Evolutionary conservation across 1,140 invertebrate genomes (phyloP), one percentile per base, ranked within the genome.

Genomic region (Drosophila malerkotliana): DNA sequence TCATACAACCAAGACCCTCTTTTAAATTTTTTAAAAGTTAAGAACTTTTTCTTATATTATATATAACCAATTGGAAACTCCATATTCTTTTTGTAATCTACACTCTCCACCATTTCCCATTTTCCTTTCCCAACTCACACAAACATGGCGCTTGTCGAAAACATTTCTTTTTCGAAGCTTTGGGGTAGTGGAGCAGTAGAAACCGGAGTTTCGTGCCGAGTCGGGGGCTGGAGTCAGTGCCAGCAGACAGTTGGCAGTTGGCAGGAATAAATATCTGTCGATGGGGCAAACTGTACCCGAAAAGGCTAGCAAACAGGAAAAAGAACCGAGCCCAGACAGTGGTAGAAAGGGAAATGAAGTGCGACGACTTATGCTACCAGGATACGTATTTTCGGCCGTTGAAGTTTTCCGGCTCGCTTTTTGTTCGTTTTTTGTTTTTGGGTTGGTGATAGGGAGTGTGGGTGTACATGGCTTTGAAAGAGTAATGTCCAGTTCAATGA

Each of bases 141-240:
- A 14, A 39, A 26, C 14, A 15, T 10, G 18, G 2, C 1, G 18
- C 28, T 26, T 66, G 37, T 34, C 47, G 68, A 48, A 64, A 60
- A 51, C 55, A 62, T 62, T 68, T 72, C 68, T 56, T 73, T 56
- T 39, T 18, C 34, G 8, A 41, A 77, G 63, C 67, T 83, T 89
- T 89, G 84, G 79, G 84, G 84, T 89, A 89, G 77, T 84, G 84
- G 84, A 83, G 84, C 84, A 83, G 52, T 15, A 54, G 63, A 24
- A 44, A 30, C 34, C 34, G 15, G 34, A 41, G 58, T 37, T 45
- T 47, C 39, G 21, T 52, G 32, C 32, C 15, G 63, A 57, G 66
- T 30, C 52, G 26, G 21, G 28, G 28, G 4, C 10, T 30, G 34
- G n/a, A 26, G 18, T 7, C 26, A 4, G 6, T 32, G 37, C 8